Percentiles rank a stretch among this genome's conserved stretches.
Conservation (phyloP, 1,140 invertebrate genomes). For the Thaumatotibia leucotreta region DNA sequence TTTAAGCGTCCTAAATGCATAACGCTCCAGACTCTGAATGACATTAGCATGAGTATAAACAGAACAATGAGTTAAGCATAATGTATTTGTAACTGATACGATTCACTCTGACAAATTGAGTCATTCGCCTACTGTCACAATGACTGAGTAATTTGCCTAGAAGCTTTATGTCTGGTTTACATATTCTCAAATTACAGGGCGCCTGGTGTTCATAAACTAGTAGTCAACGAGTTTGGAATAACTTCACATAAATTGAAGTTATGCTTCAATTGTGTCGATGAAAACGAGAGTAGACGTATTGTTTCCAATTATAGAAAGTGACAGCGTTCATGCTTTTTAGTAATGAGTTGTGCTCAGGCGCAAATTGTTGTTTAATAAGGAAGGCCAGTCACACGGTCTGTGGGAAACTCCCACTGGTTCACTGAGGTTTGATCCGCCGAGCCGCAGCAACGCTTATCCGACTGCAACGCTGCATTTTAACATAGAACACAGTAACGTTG, state of each 20-base stretch:
- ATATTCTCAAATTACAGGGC: not conserved
- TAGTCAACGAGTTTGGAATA: not conserved
- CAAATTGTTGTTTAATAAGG: conserved; percentile 55
- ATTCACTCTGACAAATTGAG: conserved; percentile 43
- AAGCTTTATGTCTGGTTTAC: not conserved
- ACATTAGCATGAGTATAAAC: conserved; percentile 43
- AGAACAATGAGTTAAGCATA: conserved; percentile 39
- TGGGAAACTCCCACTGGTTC: conserved; percentile 61
- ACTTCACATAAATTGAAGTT: not conserved
- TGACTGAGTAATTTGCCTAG: conserved; percentile 23
- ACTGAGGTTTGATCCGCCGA: conserved; percentile 36
- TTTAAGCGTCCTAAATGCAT: conserved; percentile 52
- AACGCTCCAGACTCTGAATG: conserved; percentile 40
- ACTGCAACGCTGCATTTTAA: not conserved
- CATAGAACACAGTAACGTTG: not conserved
- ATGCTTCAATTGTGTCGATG: not conserved
- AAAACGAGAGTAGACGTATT: not conserved
- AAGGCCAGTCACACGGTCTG: conserved; percentile 39
- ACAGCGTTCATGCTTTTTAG: conserved; percentile 16
- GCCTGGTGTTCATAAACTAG: not conserved
- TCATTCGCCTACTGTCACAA: conserved; percentile 33
- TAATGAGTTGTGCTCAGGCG: conserved; percentile 31
- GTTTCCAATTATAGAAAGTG: not conserved
- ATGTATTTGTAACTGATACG: conserved; percentile 29
- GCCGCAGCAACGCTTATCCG: conserved; percentile 18